Evolutionary conservation across 2,888 invertebrate species (phyloP), one percentile per base, ranked within the genome.

Genomic region (Hirtodrosophila cameraria): DNA sequence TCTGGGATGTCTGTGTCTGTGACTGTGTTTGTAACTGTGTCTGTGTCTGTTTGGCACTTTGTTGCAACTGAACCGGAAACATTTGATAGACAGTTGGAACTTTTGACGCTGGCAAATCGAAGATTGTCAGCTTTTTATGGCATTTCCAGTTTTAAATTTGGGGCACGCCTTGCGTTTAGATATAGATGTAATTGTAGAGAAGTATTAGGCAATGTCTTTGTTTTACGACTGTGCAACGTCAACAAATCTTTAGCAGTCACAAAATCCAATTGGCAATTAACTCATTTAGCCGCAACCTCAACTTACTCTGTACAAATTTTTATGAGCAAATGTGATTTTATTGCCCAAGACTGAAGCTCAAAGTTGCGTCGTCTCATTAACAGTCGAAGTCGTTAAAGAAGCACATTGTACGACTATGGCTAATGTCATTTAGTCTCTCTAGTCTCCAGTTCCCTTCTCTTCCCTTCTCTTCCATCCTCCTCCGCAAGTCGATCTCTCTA

Each of bases 251-350:
- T 67, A 64, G 65, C 53, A 50, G 63, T 58, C 71, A 76, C 86
- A 83, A 85, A 86, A 86, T 81, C 67, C 80, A 83, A 81, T 70
- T 74, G 75, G 54, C 86, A 86, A 86, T 81, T 81, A 81, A 86
- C 84, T 81, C 86, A 81, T 83, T 81, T 76, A 55, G 71, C 49
- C 48, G 54, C 45, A 35, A 41, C 52, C 80, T 53, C 43, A 59
- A 54, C 41, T 55, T 46, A 28, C 18, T 15, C 58, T 45, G 46
- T 27, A 12, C 30, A 39, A 33, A 69, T 63, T 83, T 81, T 86
- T 86, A 80, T 76, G 43, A 49, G 59, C 61, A 55, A 83, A 86
- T 74, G 77, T 46, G 58, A 80, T 80, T 81, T 86, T 80, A 81
- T 67, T 77, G 75, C 74, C 7, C 48, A 33, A 45, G 36, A 50